Evolutionary conservation across 2,888 invertebrate genomes (phyloP).

Genomic region (Nymphalis urticae): DNA sequence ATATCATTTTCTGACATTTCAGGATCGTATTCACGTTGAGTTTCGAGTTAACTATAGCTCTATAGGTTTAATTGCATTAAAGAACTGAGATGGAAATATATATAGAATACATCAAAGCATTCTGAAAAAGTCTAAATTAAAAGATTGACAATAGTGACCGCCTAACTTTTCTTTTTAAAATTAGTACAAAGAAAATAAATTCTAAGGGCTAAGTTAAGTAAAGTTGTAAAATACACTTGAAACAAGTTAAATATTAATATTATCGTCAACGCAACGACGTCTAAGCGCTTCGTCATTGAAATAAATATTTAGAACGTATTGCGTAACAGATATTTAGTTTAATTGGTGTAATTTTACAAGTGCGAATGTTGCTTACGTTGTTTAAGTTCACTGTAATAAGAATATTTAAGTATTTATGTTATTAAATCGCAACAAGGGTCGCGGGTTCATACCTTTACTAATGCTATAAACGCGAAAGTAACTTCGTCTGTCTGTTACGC

Average conservation of each 20-base stretch:
- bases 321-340: conserved; percentile 24
- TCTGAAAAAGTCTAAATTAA: no score
- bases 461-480: no score
- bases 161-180: no score
- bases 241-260: conserved; percentile 3
- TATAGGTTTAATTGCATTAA: no score
- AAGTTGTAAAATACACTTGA: background rate
- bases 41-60: no score
- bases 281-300: conserved; percentile 26
- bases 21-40: no score
- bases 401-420: background rate
- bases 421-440: background rate
- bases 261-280: conserved; percentile 8
- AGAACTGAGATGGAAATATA: no score
- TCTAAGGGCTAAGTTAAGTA: background rate
- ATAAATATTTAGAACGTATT: conserved; percentile 24
- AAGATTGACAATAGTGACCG: no score
- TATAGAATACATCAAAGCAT: no score
- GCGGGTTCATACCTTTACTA: background rate
- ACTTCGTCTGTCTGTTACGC: background rate
- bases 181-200: background rate
- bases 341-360: conserved; percentile 33
- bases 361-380: background rate
- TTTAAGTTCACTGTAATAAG: conserved; percentile 1
- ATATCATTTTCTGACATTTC: no score